Evolutionary conservation across 2,113 vertebrate genomes (phyloP).

Genomic region (Casuarius casuarius): DNA sequence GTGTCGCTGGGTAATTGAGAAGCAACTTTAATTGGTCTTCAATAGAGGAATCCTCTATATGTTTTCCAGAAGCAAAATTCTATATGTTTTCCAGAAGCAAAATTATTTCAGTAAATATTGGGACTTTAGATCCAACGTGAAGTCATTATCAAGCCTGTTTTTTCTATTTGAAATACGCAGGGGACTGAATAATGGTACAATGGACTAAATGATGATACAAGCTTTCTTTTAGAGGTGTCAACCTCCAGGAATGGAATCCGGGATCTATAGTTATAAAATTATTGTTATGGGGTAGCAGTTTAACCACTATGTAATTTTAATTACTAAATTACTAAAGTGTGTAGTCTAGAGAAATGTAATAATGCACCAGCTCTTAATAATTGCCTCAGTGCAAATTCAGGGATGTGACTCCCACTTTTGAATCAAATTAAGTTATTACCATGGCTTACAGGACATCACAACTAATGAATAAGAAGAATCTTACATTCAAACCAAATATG

Average conservation of each 20-base stretch:
- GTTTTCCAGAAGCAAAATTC: neutral
- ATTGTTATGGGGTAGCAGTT: constrained; percentile 17
- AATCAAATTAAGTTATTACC: neutral
- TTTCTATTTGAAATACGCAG: neutral
- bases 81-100: neutral
- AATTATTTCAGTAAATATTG: neutral
- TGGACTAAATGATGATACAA: neutral
- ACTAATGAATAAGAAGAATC: neutral
- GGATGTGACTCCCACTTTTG: neutral
- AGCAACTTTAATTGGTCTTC: neutral
- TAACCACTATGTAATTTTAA: constrained; percentile 45
- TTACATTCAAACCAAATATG: neutral
- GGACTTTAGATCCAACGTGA: neutral
- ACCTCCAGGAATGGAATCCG: neutral
- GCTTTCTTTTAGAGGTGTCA: neutral
- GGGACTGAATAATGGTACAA: neutral
- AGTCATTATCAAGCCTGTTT: neutral
- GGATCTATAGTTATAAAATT: constrained; percentile 25
- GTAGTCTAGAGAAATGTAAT: constrained; percentile 11
- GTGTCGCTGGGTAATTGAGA: neutral
- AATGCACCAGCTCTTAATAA: constrained; percentile 16
- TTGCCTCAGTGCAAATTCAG: neutral
- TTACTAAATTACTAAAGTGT: constrained; percentile 30
- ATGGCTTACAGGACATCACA: neutral
- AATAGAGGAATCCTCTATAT: neutral